These are phyloP conservation scores for Amiota communis DNA, from an alignment of 2,888 invertebrate species.

Conservation along the genomic window DNA sequence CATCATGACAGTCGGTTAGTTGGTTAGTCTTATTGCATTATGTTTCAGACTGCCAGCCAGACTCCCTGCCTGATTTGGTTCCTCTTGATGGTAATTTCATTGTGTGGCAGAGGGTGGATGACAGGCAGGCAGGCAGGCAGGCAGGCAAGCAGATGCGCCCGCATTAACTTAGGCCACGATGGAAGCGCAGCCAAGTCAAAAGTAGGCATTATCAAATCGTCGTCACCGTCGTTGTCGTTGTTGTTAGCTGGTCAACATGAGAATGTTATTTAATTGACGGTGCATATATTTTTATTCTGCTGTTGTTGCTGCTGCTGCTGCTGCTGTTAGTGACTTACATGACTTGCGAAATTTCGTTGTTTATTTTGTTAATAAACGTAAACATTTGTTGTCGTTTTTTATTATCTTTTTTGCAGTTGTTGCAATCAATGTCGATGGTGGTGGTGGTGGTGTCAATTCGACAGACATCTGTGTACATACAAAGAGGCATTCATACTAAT, in stretches of 20 bases:
- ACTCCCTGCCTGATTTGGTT: not conserved
- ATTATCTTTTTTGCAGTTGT: not conserved
- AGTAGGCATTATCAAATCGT: not conserved
- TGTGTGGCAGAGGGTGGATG: not conserved
- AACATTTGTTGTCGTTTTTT: slow-evolving; percentile 2
- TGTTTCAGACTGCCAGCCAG: not conserved
- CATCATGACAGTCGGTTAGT: not conserved
- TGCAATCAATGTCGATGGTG: not conserved
- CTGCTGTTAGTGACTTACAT: slow-evolving; percentile 2
- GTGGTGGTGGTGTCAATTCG: not conserved
- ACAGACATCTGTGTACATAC: no score
- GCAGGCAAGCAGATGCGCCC: slow-evolving; percentile 16
- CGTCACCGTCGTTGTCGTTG: no score
- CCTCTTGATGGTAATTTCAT: not conserved
- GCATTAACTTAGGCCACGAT: not conserved
- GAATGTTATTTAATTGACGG: slow-evolving; percentile 20
- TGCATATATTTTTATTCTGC: not conserved
- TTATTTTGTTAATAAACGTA: slow-evolving; percentile 10
- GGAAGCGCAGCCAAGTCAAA: not conserved
- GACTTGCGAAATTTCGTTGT: slow-evolving; percentile 10
- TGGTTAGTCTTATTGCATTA: not conserved
- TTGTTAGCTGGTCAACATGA: not conserved
- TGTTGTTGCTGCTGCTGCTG: not conserved
- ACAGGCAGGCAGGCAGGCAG: not conserved
- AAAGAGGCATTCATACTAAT: not conserved